phyloP scores from a whole-genome alignment of 2,797 vertebrate species.

The Oreochromis grahami region DNA sequence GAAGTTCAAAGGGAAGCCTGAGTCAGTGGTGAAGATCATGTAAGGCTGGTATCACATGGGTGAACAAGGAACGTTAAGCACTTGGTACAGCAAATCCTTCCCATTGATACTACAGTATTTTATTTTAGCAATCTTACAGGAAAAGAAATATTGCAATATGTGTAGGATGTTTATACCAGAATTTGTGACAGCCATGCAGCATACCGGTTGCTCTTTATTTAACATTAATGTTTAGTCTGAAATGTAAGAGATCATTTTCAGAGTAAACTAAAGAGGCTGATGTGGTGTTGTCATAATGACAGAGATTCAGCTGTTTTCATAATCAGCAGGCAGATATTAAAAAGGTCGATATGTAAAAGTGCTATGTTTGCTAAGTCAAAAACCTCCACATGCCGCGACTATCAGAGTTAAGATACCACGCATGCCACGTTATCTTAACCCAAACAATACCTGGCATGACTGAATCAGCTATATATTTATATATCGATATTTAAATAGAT shows the following conservation, averaged over 20 bases:
- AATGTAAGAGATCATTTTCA: not conserved
- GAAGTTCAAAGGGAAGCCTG: not conserved
- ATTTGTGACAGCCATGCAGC: not conserved
- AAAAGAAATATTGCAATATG: not conserved
- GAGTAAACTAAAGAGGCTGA: not conserved
- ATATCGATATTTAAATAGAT: not conserved
- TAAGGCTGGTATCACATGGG: not conserved
- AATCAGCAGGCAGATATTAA: not conserved
- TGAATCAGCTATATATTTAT: not conserved
- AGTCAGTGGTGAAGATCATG: not conserved
- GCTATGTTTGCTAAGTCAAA: not conserved
- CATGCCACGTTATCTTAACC: not conserved
- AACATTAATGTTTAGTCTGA: not conserved
- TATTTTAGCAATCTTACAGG: not conserved
- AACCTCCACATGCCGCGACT: not conserved
- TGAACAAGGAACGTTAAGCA: not conserved
- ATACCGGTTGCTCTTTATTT: not conserved
- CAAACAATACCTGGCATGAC: constrained; percentile 11
- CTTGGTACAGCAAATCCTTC: constrained; percentile 33
- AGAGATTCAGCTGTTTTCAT: not conserved
- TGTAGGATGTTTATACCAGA: not conserved
- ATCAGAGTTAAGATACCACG: not conserved
- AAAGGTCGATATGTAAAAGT: not conserved
- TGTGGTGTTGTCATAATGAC: not conserved
- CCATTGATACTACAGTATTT: not conserved